These are phyloP conservation scores for Gallinago jamesoni DNA, from an alignment of 2,113 vertebrate genomes.

Conservation along the genomic window DNA sequence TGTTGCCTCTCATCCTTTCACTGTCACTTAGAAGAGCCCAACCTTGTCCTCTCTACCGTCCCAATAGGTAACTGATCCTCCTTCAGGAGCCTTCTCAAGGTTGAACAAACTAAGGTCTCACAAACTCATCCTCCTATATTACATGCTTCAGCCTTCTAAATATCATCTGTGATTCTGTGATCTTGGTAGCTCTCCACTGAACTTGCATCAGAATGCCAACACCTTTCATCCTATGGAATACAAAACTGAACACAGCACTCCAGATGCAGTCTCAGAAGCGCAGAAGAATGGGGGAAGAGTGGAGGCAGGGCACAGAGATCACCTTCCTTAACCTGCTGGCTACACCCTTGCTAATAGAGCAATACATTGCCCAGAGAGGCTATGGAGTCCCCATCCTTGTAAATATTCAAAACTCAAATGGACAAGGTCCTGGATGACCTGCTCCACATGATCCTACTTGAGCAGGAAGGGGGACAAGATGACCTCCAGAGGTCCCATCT, in stretches of 20 bases:
- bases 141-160: neutral
- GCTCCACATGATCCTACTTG: neutral
- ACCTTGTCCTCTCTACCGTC: neutral
- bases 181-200: neutral
- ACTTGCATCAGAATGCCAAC: neutral
- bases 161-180: neutral
- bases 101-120: neutral
- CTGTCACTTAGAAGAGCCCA: neutral
- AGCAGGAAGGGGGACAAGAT: neutral
- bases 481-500: neutral
- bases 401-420: neutral
- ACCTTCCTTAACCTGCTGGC: neutral
- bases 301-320: rapidly evolving
- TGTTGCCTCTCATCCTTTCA: neutral
- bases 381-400: neutral
- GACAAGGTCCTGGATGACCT: rapidly evolving
- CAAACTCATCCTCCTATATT: neutral
- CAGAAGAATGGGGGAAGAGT: rapidly evolving
- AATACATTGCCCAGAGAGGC: neutral
- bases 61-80: neutral
- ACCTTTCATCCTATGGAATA: neutral
- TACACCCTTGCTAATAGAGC: neutral
- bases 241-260: neutral
- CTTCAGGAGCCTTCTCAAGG: neutral
- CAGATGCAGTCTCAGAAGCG: neutral